Base-by-base conservation (phyloP, 2,797 vertebrate genomes). In the Hylomyscus alleni region DNA sequence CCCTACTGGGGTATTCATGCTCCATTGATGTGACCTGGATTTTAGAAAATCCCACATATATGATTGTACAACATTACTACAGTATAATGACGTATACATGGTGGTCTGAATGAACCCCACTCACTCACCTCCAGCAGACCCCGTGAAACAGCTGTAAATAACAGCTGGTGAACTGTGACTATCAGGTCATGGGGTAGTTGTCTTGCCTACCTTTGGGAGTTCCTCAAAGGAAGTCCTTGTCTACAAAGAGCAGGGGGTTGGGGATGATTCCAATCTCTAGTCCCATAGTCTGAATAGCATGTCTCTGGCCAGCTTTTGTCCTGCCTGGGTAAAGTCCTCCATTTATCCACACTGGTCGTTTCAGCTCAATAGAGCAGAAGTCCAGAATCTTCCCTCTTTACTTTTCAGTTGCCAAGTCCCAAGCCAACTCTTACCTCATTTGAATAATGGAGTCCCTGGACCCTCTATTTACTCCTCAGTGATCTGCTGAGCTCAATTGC, bases 361-460 rank as follows among this genome's bases (percentile, higher is more conserved):
- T 84, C 75, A 94, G 44, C 14, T 91, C 76, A 65, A 24, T n/a
- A 81, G 8, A 95, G 37, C n/a, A 0, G 92, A 96, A 93, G 76
- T 37, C 80, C 76, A 19, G 4, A 77, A 56, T 47, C 83, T 40
- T 72, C 2, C 56, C 67, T 77, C 69, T 37, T 24, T 44, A 14
- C 69, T 72, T 77, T 31, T 20, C 69, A 22, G 5, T 67, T 91
- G 89, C 96, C 91, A 87, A 13, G 65, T 91, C 24, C 31, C 62
- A 84, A 93, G 96, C 95, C 97, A 96, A 88, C 75, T 95, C 96
- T 98, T 93, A 95, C 75, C 87, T 97, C 97, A 97, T 94, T 17
- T 62, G 89, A 44, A 22, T 95, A 56, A 84, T 89, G 1, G 58
- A 31, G 44, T 67, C 83, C 78, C 58, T n/a, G 58, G 37, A 93